A percentile compares a stretch with the other conserved stretches of the same genome.
phyloP scores from a whole-genome alignment of 2,888 invertebrate species.

The Timema podura region DNA sequence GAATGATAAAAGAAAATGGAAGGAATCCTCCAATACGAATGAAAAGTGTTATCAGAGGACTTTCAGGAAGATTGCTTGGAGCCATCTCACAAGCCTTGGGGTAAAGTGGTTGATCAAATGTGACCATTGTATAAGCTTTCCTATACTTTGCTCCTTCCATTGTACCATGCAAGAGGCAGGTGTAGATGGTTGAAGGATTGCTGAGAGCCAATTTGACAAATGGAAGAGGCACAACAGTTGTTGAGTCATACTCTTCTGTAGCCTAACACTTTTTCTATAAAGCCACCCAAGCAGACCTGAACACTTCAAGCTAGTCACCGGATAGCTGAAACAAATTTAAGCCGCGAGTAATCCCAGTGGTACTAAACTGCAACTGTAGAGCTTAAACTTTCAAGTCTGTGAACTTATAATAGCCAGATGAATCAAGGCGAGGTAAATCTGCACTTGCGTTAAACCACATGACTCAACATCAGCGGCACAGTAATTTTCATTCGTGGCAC shows the following conservation, averaged over 20 bases:
- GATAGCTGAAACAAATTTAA: slow-evolving; percentile 3
- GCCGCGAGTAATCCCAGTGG: background rate
- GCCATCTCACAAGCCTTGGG: background rate
- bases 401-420: background rate
- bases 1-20: background rate
- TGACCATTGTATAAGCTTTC: background rate
- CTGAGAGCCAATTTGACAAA: background rate
- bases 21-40: background rate
- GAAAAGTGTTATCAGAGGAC: background rate
- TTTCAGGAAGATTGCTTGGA: background rate
- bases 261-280: background rate
- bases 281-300: background rate
- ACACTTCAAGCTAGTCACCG: background rate
- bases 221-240: background rate
- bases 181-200: slow-evolving; percentile 1
- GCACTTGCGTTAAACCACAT: background rate
- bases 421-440: background rate
- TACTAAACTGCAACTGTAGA: background rate
- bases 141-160: background rate
- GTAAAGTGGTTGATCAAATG: slow-evolving; percentile 4
- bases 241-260: background rate
- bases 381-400: background rate
- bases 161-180: background rate
- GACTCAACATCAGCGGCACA: background rate
- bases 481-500: background rate